Evolutionary conservation across 2,113 vertebrate species (phyloP), one percentile per base, ranked within the genome.

Genomic region (Ptyas mucosa): DNA sequence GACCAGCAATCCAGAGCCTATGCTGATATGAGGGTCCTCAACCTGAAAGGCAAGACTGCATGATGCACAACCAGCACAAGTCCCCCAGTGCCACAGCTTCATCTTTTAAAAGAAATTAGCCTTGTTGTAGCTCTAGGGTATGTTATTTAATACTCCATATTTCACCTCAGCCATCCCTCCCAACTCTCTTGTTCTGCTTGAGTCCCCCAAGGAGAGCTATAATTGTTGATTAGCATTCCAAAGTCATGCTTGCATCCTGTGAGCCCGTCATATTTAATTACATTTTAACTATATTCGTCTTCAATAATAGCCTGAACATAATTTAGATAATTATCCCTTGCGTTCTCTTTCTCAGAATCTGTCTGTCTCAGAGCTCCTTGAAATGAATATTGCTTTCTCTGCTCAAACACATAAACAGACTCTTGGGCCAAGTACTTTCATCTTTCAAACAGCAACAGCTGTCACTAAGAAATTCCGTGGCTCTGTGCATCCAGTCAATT

Each of bases 171-270:
- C 89, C 93, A 95, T 90, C 92, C 89, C 92, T 85, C 94, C 95
- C 92, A 95, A 94, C 86, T 91, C 61, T 91, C 95, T 94, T 53
- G 0, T 95, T 96, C 92, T 96, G 93, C 95, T 88, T 58, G 23
- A 89, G 92, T 96, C 95, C 97, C 97, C 97, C 95, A 96, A 96
- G 97, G 98, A 97, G 97, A 96, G 61, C 94, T 93, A 96, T 98
- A 98, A 98, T 98, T 97, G 96, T 98, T 97, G 97, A 98, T 98
- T 97, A 98, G 97, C 97, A 98, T 98, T 98, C 98, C 95, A 96
- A 97, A 97, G 96, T 97, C 97, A 97, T 86, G 96, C 97, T 96
- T 97, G 96, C 97, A 97, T 98, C 98, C 97, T 98, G 97, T 96
- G 87, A 97, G 97, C 96, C 97, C 96, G 96, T 98, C 98, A 98